Base-by-base conservation (phyloP, 1,140 invertebrate species). In the Cecropterus lyciades region DNA sequence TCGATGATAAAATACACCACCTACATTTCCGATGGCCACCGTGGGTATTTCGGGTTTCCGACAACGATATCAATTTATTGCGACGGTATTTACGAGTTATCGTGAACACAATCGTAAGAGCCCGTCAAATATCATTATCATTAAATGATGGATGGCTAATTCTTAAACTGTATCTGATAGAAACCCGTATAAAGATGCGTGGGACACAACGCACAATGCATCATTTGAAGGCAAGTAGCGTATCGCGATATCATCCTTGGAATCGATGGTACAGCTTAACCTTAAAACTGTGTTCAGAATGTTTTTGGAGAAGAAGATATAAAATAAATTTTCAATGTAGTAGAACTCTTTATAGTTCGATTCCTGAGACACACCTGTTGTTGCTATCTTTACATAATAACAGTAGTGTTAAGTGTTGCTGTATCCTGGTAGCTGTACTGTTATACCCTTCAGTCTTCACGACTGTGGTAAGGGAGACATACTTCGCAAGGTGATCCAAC, bases 121-220 rank as follows among this genome's bases (percentile, higher is more conserved):
- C 72, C 78, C 80, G 84, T 89, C 89, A 89, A 86, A 88, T 89
- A 87, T 82, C 76, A 91, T 91, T 89, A 89, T 87, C 87, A 78
- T 82, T 72, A 79, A 74, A 85, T 91, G 87, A 91, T 89, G 82
- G 87, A 91, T 89, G 78, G 85, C 85, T 87, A 91, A 89, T 88
- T 91, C 85, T 88, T 81, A 68, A 74, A 79, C 72, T 77, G 71
- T 80, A 87, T 91, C 87, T 79, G 89, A 89, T 91, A 77, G 80
- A 75, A 76, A 67, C 71, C 72, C 69, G 71, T 82, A 82, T 79
- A 84, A 83, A 85, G 84, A 85, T 84, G 85, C 85, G 88, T 89
- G 88, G 87, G 88, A 89, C 79, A 84, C 20, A 16, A 68, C 52
- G 20, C 63, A 88, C 85, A 89, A 87, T 89, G 77, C 78, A 82